Percentiles rank a stretch among this genome's conserved stretches.
These are phyloP conservation scores for Lates japonicus DNA, from an alignment of 2,797 vertebrate species.

Conservation along the genomic window DNA sequence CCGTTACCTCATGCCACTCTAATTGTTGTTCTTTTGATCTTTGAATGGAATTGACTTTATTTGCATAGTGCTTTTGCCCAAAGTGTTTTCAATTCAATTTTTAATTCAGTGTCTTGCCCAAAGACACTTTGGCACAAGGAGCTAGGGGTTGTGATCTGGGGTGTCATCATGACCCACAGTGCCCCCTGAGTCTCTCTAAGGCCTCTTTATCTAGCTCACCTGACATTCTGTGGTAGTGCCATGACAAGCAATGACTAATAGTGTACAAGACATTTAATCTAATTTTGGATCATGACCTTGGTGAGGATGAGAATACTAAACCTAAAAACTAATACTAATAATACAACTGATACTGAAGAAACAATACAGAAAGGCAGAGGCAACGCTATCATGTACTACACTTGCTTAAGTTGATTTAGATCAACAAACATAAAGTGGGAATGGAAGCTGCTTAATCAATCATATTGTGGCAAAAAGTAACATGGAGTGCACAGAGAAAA, in stretches of 20 bases:
- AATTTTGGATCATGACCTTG: slow-evolving; percentile 6
- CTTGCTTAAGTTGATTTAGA: background rate
- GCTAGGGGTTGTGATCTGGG: background rate
- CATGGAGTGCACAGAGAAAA: background rate
- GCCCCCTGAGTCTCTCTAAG: background rate
- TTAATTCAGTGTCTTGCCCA: background rate
- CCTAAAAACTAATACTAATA: background rate
- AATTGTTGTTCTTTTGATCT: background rate
- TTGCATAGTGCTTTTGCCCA: background rate
- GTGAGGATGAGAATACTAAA: slow-evolving; percentile 5
- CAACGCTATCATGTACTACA: no score
- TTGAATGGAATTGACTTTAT: background rate
- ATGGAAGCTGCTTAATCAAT: background rate
- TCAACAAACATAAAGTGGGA: background rate
- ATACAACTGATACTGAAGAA: background rate
- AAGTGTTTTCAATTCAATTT: no score
- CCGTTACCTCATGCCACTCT: background rate
- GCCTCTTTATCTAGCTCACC: slow-evolving; percentile 11
- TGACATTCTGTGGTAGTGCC: background rate
- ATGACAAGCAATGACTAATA: background rate
- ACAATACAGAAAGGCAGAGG: background rate
- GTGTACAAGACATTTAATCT: slow-evolving; percentile 5
- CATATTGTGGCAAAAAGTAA: background rate
- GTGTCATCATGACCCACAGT: background rate
- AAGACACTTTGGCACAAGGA: background rate